Evolutionary conservation across 2,888 invertebrate genomes (phyloP).

Genomic region (Eilema griseolum): DNA sequence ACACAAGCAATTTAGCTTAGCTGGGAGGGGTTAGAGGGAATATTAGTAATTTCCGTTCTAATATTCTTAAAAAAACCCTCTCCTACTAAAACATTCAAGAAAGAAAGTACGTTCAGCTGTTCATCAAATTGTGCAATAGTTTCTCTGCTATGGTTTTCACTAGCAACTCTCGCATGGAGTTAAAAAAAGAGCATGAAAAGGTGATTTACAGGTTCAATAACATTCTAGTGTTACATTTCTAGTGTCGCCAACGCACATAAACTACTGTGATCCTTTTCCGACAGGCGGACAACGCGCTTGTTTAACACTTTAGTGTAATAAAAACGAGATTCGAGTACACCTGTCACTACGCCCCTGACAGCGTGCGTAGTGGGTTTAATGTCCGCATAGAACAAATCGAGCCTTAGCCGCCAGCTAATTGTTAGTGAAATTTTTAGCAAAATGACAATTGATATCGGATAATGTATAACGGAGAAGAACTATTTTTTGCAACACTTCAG

Average conservation of each 20-base stretch:
- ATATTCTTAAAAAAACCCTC: no score
- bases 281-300: not conserved
- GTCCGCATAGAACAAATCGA: not conserved
- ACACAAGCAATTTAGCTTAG: no score
- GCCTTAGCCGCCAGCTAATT: not conserved
- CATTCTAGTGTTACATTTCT: constrained; percentile 2
- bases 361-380: not conserved
- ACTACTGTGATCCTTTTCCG: not conserved
- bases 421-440: not conserved
- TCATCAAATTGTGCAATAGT: not conserved
- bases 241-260: not conserved
- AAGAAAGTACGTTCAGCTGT: not conserved
- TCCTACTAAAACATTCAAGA: not conserved
- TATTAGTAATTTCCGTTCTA: no score
- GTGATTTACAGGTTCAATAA: not conserved
- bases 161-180: not conserved
- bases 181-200: not conserved
- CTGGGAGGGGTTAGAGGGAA: no score
- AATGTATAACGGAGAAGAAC: not conserved
- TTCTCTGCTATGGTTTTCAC: not conserved
- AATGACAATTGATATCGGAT: not conserved
- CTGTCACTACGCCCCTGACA: not conserved
- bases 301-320: not conserved
- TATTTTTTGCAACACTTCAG: not conserved
- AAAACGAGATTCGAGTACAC: not conserved